These are phyloP conservation scores for Noctua janthe DNA, from an alignment of 2,888 invertebrate genomes.

Conservation along the genomic window DNA sequence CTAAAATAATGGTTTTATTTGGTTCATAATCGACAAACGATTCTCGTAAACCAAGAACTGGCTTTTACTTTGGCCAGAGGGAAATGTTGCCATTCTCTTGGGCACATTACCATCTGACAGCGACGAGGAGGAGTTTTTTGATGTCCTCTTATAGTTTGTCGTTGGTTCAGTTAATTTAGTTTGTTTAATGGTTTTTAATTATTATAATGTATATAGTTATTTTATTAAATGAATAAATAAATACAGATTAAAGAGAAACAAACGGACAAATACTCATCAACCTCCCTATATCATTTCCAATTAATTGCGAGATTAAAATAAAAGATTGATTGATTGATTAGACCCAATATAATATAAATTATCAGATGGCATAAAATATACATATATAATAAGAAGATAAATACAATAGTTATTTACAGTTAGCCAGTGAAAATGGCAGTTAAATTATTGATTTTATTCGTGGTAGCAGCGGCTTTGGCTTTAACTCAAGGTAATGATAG, in stretches of 20 bases:
- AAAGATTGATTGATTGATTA: conserved; percentile 17
- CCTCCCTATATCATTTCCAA: not conserved
- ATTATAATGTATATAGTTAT: not conserved
- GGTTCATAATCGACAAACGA: too few relatives aligned
- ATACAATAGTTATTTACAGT: not conserved
- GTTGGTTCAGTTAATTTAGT: too few relatives aligned
- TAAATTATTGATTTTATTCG: conserved; percentile 41
- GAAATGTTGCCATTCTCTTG: not conserved
- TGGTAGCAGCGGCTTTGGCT: conserved; percentile 36
- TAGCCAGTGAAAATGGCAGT: conserved; percentile 44
- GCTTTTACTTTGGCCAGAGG: not conserved
- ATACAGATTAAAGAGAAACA: not conserved
- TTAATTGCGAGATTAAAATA: conserved; percentile 16
- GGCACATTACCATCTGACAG: not conserved
- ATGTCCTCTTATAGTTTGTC: not conserved
- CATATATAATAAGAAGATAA: conserved; percentile 17
- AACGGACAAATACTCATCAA: conserved; percentile 4
- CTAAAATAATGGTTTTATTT: not conserved
- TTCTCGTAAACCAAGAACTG: not conserved
- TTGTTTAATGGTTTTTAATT: too few relatives aligned
- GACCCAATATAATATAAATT: not conserved
- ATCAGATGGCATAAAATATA: conserved; percentile 5
- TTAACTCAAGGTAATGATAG: conserved; percentile 35
- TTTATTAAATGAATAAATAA: not conserved
- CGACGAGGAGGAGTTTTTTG: not conserved